Evolutionary conservation across 2,888 invertebrate genomes (phyloP).

Genomic region (Nomada hirtipes): DNA sequence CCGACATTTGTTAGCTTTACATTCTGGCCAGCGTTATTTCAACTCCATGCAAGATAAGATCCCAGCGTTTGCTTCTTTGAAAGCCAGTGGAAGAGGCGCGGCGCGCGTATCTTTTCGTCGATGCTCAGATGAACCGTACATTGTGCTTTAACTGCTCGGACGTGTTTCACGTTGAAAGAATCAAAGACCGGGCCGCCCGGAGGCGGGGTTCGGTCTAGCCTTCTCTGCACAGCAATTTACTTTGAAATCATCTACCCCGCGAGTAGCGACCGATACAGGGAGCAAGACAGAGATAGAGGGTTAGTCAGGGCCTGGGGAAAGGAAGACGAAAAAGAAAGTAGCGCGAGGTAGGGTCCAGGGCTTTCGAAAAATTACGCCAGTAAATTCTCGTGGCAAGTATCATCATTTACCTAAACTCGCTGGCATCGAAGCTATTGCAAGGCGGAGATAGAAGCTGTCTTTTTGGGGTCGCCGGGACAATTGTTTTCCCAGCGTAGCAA

Average conservation of each 20-base stretch:
- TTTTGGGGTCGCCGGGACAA: conserved; percentile 68
- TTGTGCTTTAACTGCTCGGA: conserved; percentile 63
- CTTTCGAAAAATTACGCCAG: conserved; percentile 80
- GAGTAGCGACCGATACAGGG: conserved; percentile 46
- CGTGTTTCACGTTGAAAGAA: conserved; percentile 69
- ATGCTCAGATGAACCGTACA: conserved; percentile 54
- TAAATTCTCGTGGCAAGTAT: conserved; percentile 80
- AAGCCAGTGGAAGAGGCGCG: conserved; percentile 34
- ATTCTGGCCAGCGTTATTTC: conserved; percentile 19
- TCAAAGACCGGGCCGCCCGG: conserved; percentile 60
- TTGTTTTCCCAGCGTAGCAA: conserved; percentile 67
- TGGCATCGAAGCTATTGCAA: conserved; percentile 64
- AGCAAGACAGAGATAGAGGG: background rate
- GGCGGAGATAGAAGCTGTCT: conserved; percentile 57
- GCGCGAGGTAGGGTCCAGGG: conserved; percentile 35
- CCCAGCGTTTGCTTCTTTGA: conserved; percentile 30
- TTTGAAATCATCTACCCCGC: conserved; percentile 75
- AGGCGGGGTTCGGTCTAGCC: conserved; percentile 51
- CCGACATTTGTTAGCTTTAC: background rate
- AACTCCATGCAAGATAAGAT: conserved; percentile 19
- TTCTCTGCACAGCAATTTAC: conserved; percentile 74
- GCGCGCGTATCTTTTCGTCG: conserved; percentile 41
- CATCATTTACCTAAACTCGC: conserved; percentile 80
- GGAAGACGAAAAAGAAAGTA: conserved; percentile 46
- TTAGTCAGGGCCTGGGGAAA: conserved; percentile 21